These are phyloP conservation scores for Synodontis membranacea DNA, from an alignment of 2,113 vertebrate genomes.

Conservation along the genomic window DNA sequence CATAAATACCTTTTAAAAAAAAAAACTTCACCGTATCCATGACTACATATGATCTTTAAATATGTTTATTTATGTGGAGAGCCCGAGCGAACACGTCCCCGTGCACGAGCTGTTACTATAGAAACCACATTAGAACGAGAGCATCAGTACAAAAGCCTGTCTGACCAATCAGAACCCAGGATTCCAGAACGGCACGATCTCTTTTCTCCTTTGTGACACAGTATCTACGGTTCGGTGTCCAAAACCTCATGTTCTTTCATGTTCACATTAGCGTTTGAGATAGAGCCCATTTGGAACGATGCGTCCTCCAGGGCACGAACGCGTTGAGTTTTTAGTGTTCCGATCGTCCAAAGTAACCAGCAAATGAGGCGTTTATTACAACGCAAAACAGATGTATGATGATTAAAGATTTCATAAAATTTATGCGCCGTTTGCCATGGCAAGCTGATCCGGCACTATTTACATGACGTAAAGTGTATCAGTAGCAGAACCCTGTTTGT, in stretches of 20 bases:
- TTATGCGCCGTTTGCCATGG: constrained; percentile 40
- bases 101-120: background rate
- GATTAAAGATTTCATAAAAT: constrained; percentile 48
- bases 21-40: background rate
- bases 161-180: background rate
- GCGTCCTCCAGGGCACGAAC: background rate
- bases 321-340: constrained; percentile 1
- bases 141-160: background rate
- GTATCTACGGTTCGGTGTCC: background rate
- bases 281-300: background rate
- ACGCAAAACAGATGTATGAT: constrained; percentile 50
- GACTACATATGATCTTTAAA: too few relatives aligned
- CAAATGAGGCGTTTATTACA: constrained; percentile 52
- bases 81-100: background rate
- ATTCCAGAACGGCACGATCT: background rate
- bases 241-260: background rate
- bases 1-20: background rate
- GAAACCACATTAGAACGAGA: background rate
- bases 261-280: background rate
- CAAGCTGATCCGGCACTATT: constrained; percentile 35
- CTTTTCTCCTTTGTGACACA: background rate
- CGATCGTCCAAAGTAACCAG: constrained; percentile 36
- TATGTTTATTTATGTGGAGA: too few relatives aligned
- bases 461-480: constrained; percentile 52
- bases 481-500: constrained; percentile 51